Base-by-base conservation (phyloP, 2,113 vertebrate species). In the Muscicapa adusta region DNA sequence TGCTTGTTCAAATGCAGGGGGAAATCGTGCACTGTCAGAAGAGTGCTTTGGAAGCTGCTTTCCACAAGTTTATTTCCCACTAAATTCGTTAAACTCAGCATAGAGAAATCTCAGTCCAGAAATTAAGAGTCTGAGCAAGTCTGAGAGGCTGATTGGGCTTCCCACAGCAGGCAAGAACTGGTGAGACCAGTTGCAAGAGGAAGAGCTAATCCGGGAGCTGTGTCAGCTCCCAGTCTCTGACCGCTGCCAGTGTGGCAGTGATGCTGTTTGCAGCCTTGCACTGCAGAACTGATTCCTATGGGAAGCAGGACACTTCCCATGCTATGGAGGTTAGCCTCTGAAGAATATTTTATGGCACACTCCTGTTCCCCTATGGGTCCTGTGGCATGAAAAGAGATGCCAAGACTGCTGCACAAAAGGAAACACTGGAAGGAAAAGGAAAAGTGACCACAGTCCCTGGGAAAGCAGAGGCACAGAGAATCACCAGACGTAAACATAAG, bases 401-500 rank as follows among this genome's bases (percentile, higher is more conserved):
- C 10, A 20, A 74, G 33, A 40, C 19, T 61, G 57, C 51, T 62
- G 36, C 70, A 61, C n/a, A 18, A 47, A 63, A 42, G 19, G 63
- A 61, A 70, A 34, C 16, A 6, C 10, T 12, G n/a, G n/a, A n/a
- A n/a, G n/a, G n/a, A n/a, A n/a, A n/a, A n/a, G n/a, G n/a, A n/a
- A n/a, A n/a, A 7, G 11, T 60, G 74, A 38, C 36, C 1, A 0
- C 4, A 25, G 42, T 17, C 56, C 51, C 51, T 33, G 72, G 72
- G 48, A 33, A 57, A 66, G n/a, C 2, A 40, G n/a, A 50, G n/a
- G 16, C n/a, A 29, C 72, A 48, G 36, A 60, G 45, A 42, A 56
- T 31, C 56, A 57, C 17, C 45, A 51, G 47, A 3, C 3, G 20
- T 36, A 71, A 51, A 66, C 0, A 0, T 4, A 48, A 1, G 16